phyloP scores from a whole-genome alignment of 2,797 vertebrate species.

The Macropodus opercularis region DNA sequence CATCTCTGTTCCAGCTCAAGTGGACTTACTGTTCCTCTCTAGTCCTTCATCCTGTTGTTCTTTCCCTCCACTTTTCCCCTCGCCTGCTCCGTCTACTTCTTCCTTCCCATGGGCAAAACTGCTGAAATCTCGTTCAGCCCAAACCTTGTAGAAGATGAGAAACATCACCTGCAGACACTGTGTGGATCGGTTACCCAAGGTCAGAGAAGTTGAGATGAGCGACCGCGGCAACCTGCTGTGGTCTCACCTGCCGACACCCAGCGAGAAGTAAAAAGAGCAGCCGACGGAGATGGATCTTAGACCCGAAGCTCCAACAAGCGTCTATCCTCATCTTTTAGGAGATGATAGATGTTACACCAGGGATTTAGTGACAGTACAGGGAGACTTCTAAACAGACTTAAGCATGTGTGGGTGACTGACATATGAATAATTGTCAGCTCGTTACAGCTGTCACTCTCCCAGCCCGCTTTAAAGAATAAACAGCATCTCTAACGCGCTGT shows the following conservation, averaged over 20 bases:
- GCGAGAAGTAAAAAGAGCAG: slow-evolving; percentile 18
- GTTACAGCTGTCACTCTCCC: slow-evolving; percentile 60
- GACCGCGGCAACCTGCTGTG: slow-evolving; percentile 17
- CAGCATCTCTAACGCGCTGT: slow-evolving; percentile 50
- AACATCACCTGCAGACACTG: slow-evolving; percentile 22
- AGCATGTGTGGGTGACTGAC: slow-evolving; percentile 56
- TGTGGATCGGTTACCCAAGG: slow-evolving; percentile 1
- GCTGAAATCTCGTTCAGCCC: slow-evolving; percentile 31
- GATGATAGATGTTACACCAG: slow-evolving; percentile 42
- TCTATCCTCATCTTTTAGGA: too few relatives aligned
- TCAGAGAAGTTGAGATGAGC: slow-evolving; percentile 29
- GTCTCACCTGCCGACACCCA: slow-evolving; percentile 50
- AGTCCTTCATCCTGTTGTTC: slow-evolving; percentile 31
- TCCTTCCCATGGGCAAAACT: slow-evolving; percentile 15
- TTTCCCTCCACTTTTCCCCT: slow-evolving; percentile 5
- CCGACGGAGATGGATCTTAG: slow-evolving; percentile 20
- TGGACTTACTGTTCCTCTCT: slow-evolving; percentile 30
- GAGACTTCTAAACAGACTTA: slow-evolving; percentile 59
- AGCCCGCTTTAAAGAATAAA: slow-evolving; percentile 62
- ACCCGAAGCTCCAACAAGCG: too few relatives aligned
- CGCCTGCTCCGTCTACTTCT: slow-evolving; percentile 14
- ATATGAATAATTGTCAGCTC: slow-evolving; percentile 60
- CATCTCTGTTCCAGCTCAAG: slow-evolving; percentile 20
- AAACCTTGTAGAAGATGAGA: slow-evolving; percentile 28
- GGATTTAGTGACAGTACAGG: slow-evolving; percentile 43